Evolutionary conservation across 2,888 invertebrate species (phyloP).

Genomic region (Mayetiola destructor): DNA sequence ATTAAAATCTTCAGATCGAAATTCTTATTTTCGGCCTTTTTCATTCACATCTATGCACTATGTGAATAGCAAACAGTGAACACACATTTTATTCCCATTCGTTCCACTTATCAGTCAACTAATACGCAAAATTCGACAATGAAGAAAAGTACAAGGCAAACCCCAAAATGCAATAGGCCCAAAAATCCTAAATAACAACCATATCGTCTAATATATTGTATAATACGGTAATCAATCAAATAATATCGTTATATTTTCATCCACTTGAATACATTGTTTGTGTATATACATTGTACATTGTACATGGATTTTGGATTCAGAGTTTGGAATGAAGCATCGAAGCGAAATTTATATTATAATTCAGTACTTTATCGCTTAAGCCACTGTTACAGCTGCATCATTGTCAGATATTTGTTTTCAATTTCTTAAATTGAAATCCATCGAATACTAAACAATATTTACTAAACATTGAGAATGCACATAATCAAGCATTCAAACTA

Average conservation of each 20-base stretch:
- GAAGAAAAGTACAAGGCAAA: not conserved
- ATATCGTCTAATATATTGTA: not conserved
- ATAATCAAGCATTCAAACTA: constrained; percentile 4
- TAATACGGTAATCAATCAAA: not conserved
- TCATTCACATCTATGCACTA: no score
- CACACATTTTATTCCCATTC: no score
- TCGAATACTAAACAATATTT: no score
- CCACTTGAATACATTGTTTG: not conserved
- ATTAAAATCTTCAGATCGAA: no score
- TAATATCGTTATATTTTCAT: constrained; percentile 4
- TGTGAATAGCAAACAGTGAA: no score
- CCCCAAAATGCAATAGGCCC: not conserved
- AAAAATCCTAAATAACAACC: constrained; percentile 4
- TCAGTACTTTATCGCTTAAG: no score
- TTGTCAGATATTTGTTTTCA: constrained; percentile 6
- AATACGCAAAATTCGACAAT: not conserved
- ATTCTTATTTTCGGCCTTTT: no score
- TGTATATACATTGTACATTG: not conserved
- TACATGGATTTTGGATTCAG: no score
- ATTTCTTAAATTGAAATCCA: not conserved
- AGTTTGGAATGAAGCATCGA: no score
- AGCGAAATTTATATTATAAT: no score
- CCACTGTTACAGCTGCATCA: not conserved
- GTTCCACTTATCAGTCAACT: no score
- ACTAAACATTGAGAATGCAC: no score